These are phyloP conservation scores for Philaenus spumarius DNA, from an alignment of 1,140 invertebrate species.

Conservation along the genomic window DNA sequence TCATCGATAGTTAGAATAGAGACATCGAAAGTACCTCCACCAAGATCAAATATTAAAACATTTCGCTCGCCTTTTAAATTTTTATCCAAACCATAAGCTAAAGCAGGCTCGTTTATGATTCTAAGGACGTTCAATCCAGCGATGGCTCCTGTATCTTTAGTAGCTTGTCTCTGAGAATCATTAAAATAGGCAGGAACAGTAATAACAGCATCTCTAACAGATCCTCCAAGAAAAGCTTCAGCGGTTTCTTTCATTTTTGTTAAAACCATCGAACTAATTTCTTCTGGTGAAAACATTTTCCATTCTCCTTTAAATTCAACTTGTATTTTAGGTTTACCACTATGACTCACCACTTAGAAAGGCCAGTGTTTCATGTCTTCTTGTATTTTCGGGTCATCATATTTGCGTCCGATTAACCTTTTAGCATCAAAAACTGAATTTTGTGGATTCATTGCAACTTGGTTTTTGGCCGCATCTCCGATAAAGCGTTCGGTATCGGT, in stretches of 20 bases:
- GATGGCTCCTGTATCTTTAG: constrained; percentile 57
- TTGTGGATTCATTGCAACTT: constrained; percentile 63
- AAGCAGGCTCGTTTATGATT: constrained; percentile 75
- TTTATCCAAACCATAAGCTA: constrained; percentile 71
- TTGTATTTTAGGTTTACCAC: constrained; percentile 56
- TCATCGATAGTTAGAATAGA: constrained; percentile 82
- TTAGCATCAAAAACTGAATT: constrained; percentile 61
- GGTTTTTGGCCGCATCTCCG: constrained; percentile 67
- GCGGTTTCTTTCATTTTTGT: constrained; percentile 69
- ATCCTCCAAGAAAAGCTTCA: constrained; percentile 47
- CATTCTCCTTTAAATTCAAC: constrained; percentile 35
- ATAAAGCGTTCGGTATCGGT: constrained; percentile 61
- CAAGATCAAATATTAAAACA: constrained; percentile 66
- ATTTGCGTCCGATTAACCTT: constrained; percentile 56
- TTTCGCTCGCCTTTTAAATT: constrained; percentile 68
- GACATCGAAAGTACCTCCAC: constrained; percentile 76
- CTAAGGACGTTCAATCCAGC: constrained; percentile 68
- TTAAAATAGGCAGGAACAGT: constrained; percentile 68
- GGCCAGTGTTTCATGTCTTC: constrained; percentile 57
- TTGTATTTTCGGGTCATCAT: constrained; percentile 59
- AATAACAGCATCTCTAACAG: constrained; percentile 56
- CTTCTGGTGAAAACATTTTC: constrained; percentile 67
- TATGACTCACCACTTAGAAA: constrained; percentile 54
- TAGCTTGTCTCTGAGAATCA: constrained; percentile 60
- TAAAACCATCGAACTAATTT: constrained; percentile 78